A percentile compares a stretch with the other conserved stretches of the same genome.
These are phyloP conservation scores for Cantharis lateralis DNA, from an alignment of 2,888 invertebrate genomes.

Conservation along the genomic window DNA sequence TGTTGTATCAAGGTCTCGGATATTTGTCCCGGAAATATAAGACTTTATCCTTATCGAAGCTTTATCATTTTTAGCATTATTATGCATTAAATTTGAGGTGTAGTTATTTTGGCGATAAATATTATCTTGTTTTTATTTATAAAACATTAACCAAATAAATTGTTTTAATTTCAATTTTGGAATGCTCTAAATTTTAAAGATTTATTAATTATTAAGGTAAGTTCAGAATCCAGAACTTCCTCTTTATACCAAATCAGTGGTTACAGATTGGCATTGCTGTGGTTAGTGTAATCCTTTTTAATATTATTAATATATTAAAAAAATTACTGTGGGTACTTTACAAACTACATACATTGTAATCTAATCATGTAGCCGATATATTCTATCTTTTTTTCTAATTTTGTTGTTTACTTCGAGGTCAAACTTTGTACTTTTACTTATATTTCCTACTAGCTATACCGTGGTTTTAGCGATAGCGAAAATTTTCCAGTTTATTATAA, in stretches of 20 bases:
- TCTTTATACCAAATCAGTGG: no score
- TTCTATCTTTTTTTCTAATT: background rate
- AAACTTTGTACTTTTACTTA: background rate
- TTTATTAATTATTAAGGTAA: no score
- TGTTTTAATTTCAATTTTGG: background rate
- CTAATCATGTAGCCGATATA: background rate
- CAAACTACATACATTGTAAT: background rate
- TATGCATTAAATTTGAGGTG: constrained; percentile 26
- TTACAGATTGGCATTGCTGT: no score
- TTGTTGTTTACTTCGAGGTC: background rate
- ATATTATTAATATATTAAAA: background rate
- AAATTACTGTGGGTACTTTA: background rate
- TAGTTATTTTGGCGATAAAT: background rate
- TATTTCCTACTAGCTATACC: no score
- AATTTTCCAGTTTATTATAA: background rate
- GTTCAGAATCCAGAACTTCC: no score
- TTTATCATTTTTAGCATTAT: constrained; percentile 27
- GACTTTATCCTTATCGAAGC: constrained; percentile 26
- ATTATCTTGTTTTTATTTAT: background rate
- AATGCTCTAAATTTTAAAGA: no score
- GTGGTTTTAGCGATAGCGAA: background rate
- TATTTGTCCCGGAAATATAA: constrained; percentile 35
- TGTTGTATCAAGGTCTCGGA: constrained; percentile 27
- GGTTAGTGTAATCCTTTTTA: background rate
- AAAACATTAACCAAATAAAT: background rate